Base-by-base conservation (phyloP, 2,888 invertebrate species). In the Tromatobia lineatoria region DNA sequence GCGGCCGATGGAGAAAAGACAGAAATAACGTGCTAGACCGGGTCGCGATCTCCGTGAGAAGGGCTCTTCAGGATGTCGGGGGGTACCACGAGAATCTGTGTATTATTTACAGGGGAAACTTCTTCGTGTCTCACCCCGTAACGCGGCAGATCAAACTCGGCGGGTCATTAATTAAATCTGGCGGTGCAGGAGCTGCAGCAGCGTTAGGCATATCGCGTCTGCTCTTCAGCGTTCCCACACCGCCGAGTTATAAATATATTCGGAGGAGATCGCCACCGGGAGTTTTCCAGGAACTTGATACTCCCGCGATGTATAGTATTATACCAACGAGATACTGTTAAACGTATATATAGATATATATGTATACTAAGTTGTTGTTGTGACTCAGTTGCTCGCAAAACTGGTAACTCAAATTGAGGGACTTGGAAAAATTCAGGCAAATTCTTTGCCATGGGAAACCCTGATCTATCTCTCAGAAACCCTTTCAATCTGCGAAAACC, bases 151-250 rank as follows among this genome's bases (percentile, higher is more conserved):
- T 92, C 92, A 91, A 92, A 91, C 91, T 91, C 91, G 91, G 90
- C 92, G 93, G 91, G 91, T 92, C 92, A 92, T 93, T 93, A 93
- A 93, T 93, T 92, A 93, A 93, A 92, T 90, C 91, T 90, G 91
- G 91, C 92, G 90, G 90, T 91, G 92, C 92, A 90, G 89, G 18
- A 50, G 69, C 78, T 71, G 54, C 80, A 42, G 59, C 71, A 66
- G 59, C 83, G 79, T 83, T 82, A 18, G 54, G 42, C 90, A 87
- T 82, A 80, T 54, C 70, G n/a, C 86, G 86, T 87, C 87, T 85
- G 73, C 83, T 87, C 86, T 88, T 52, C 34, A 42, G 54, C 80
- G 71, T 85, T 83, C 82, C 82, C 82, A 82, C 80, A 70, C 20
- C 54, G 82, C 80, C 59, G 47, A 59, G 85, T 82, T 85, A 85